Conservation (phyloP, 2,797 vertebrate species). For the Myotis pilosus region DNA sequence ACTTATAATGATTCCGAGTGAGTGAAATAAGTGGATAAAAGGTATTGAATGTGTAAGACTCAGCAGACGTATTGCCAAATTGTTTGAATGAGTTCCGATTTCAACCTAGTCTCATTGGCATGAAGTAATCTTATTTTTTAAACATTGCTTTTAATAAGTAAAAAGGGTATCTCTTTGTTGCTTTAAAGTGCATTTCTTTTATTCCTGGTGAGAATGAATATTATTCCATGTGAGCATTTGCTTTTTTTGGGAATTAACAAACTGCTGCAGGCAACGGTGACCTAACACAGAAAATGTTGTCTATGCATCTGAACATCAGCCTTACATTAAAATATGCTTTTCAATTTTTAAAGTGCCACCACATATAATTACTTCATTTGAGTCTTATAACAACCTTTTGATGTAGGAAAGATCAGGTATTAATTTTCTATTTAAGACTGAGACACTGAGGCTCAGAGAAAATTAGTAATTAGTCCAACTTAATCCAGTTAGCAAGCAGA, state of each 20-base stretch:
- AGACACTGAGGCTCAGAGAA: neutral
- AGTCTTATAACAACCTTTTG: neutral
- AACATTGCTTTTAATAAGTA: slow-evolving; percentile 17
- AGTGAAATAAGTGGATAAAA: slow-evolving; percentile 17
- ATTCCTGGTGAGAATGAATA: neutral
- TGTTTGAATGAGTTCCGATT: neutral
- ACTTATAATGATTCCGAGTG: neutral
- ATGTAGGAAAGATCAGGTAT: neutral
- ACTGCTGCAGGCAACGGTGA: neutral
- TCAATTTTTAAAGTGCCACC: neutral
- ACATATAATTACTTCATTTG: neutral
- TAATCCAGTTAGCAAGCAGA: neutral
- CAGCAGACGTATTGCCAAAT: neutral
- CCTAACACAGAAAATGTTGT: neutral
- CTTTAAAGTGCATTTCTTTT: neutral
- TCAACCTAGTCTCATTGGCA: neutral
- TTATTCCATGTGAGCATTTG: neutral
- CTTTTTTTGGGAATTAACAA: slow-evolving; percentile 36
- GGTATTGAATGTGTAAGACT: slow-evolving; percentile 4
- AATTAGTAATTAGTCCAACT: neutral
- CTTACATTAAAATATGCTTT: neutral
- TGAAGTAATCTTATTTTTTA: slow-evolving; percentile 34
- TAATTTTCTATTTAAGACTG: slow-evolving; percentile 31
- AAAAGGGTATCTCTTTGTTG: neutral
- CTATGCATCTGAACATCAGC: neutral